phyloP scores from a whole-genome alignment of 1,140 invertebrate species.

The Trichoplusia ni region DNA sequence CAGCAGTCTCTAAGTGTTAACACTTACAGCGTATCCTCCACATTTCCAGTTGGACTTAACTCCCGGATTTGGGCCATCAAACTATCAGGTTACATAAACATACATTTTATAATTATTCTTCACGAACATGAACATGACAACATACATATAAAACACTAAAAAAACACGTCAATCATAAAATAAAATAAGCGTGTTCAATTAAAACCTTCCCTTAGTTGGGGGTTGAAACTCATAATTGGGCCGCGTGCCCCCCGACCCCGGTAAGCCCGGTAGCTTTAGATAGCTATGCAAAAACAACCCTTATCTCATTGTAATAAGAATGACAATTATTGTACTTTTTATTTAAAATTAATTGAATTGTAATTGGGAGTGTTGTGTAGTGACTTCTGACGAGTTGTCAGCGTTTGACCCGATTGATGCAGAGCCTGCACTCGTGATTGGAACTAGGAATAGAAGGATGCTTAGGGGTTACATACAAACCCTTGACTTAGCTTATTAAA shows the following conservation, averaged over 20 bases:
- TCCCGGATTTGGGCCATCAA: too few species aligned
- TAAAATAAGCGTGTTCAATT: conserved; percentile 73
- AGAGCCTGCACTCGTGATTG: too few species aligned
- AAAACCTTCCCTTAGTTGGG: conserved; percentile 56
- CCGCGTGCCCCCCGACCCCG: conserved; percentile 39
- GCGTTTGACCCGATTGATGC: conserved; percentile 6
- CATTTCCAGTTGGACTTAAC: too few species aligned
- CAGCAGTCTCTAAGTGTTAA: too few species aligned
- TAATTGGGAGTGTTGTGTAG: conserved; percentile 51
- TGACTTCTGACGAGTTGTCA: conserved; percentile 31
- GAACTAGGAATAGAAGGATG: too few species aligned
- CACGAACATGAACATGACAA: background rate
- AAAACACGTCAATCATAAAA: conserved; percentile 60
- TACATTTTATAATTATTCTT: background rate
- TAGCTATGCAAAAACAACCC: conserved; percentile 5
- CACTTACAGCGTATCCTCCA: too few species aligned
- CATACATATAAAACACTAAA: background rate
- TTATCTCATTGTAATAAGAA: conserved; percentile 3
- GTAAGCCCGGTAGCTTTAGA: background rate
- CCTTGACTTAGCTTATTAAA: too few species aligned
- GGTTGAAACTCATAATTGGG: conserved; percentile 44
- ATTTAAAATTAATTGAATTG: conserved; percentile 23
- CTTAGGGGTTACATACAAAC: too few species aligned
- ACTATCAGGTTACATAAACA: too few species aligned
- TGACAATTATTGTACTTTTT: background rate